These are phyloP conservation scores for Nephrocerus scutellatus DNA, from an alignment of 2,888 invertebrate species.

Conservation along the genomic window DNA sequence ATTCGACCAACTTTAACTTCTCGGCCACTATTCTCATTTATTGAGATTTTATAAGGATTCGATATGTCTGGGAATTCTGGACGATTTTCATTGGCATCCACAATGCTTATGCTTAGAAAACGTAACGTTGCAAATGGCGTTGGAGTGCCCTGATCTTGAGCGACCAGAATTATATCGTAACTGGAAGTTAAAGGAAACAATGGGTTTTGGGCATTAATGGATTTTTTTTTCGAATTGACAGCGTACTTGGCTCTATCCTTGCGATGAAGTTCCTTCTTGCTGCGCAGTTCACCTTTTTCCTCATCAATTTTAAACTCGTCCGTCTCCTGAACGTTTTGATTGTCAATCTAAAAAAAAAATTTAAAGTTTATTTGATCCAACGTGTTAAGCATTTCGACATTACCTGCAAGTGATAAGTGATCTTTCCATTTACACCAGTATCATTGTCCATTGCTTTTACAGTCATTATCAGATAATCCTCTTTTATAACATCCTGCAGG, in stretches of 20 bases:
- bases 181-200: conserved; percentile 22
- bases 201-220: neutral
- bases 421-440: conserved; percentile 71
- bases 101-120: conserved; percentile 65
- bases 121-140: conserved; percentile 71
- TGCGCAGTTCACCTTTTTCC: conserved; percentile 71
- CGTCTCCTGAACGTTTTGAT: conserved; percentile 70
- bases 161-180: conserved; percentile 67
- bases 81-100: conserved; percentile 74
- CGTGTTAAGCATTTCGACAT: no score
- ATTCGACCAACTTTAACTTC: conserved; percentile 57
- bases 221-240: neutral
- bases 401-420: conserved; percentile 77
- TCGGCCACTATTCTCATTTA: conserved; percentile 63
- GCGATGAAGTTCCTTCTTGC: conserved; percentile 71
- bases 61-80: conserved; percentile 65
- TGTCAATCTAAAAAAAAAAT: conserved; percentile 37
- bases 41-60: conserved; percentile 60
- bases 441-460: conserved; percentile 78
- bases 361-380: no score
- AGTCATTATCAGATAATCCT: conserved; percentile 70
- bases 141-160: conserved; percentile 76
- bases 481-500: conserved; percentile 63
- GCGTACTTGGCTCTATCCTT: conserved; percentile 56
- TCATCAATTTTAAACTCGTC: conserved; percentile 73